Evolutionary conservation across 2,113 vertebrate species (phyloP).

Genomic region (Triplophysa siluroides): DNA sequence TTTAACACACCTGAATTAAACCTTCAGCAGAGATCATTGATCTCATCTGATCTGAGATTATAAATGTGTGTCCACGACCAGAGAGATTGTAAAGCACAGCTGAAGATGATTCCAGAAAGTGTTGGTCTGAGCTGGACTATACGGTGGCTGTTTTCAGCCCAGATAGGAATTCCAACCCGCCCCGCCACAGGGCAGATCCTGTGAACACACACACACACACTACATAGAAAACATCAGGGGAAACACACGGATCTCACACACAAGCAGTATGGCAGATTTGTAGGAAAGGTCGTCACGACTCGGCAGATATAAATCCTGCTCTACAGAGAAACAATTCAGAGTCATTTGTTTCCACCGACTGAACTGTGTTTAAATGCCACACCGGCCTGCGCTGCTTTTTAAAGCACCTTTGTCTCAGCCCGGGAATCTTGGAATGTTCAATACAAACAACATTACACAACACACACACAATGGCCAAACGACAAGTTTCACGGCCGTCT

Average conservation of each 20-base stretch:
- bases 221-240: not conserved
- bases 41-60: no score
- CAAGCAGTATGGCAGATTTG: not conserved
- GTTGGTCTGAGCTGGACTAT: slow-evolving; percentile 29
- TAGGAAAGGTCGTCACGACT: no score
- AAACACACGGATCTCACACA: not conserved
- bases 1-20: no score
- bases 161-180: slow-evolving; percentile 34
- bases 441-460: slow-evolving; percentile 53
- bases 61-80: no score
- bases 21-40: no score
- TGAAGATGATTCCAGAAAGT: slow-evolving; percentile 18
- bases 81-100: not conserved
- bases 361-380: slow-evolving; percentile 44
- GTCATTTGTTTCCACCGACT: slow-evolving; percentile 37
- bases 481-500: slow-evolving; percentile 48
- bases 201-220: slow-evolving; percentile 27
- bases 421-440: slow-evolving; percentile 53
- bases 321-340: slow-evolving; percentile 5
- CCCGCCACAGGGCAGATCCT: slow-evolving; percentile 19
- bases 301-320: not conserved
- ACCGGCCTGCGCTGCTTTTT: slow-evolving; percentile 34
- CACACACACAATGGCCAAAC: slow-evolving; percentile 44
- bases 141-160: slow-evolving; percentile 37
- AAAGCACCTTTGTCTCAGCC: slow-evolving; percentile 15